Conservation (phyloP, 2,113 vertebrate genomes). For the Gadus macrocephalus region DNA sequence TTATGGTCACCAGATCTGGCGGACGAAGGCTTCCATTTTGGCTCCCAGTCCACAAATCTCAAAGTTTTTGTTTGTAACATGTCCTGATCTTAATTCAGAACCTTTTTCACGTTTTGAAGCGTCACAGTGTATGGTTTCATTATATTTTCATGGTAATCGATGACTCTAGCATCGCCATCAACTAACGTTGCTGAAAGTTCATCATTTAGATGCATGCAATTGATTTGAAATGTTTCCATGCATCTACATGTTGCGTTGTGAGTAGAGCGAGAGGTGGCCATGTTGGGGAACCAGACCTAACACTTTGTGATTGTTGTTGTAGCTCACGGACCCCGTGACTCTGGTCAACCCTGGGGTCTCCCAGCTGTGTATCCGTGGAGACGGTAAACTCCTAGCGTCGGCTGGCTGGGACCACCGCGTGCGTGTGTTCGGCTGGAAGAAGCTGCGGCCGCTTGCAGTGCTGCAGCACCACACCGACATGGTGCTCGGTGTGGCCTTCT, state of each 20-base stretch:
- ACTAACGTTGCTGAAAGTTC: not conserved
- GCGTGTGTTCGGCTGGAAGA: slow-evolving; percentile 88
- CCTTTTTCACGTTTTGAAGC: slow-evolving; percentile 13
- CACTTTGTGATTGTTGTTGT: slow-evolving; percentile 37
- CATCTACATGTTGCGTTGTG: not conserved
- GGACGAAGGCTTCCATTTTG: slow-evolving; percentile 43
- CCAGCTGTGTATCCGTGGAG: slow-evolving; percentile 78
- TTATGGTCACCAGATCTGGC: slow-evolving; percentile 58
- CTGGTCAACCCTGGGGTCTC: slow-evolving; percentile 89
- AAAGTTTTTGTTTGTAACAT: slow-evolving; percentile 48
- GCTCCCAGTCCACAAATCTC: slow-evolving; percentile 7
- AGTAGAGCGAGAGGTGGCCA: too few relatives aligned
- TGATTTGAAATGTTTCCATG: too few relatives aligned
- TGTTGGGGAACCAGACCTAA: not conserved
- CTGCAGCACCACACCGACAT: slow-evolving; percentile 85
- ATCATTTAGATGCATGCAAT: too few relatives aligned
- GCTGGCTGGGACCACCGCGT: slow-evolving; percentile 92
- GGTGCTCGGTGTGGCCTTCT: slow-evolving; percentile 82
- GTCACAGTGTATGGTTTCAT: not conserved
- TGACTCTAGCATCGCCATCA: not conserved
- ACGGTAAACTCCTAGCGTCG: slow-evolving; percentile 82
- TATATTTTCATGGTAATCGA: not conserved
- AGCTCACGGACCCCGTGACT: slow-evolving; percentile 73
- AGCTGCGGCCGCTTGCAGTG: slow-evolving; percentile 83
- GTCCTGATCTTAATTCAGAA: slow-evolving; percentile 40